Evolutionary conservation across 2,888 invertebrate species (phyloP), one percentile per base, ranked within the genome.

Genomic region (Homarus gammarus): DNA sequence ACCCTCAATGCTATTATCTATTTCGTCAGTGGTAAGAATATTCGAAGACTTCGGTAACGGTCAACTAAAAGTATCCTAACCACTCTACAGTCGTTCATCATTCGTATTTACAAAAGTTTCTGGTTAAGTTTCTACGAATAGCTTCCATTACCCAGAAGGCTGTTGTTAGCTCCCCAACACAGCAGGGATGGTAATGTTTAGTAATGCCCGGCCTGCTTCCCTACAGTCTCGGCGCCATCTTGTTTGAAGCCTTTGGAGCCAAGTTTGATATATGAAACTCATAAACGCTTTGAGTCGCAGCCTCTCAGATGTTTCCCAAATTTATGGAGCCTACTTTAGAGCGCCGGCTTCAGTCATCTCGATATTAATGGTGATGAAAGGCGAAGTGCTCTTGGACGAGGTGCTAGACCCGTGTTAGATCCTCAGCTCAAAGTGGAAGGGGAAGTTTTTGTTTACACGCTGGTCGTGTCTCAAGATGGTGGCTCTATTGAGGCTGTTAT

Each of bases 211-310:
- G 10, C 33, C 44, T 33, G 51, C 36, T 64, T 77, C 70, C 68
- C 33, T 61, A 44, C 79, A 33, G 78, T 79, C 86, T 78, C 86
- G 70, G 12, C 78, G 86, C 86, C 86, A 86, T 86, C 86, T 86
- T 86, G 86, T 70, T 79, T 79, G 70, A 86, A 78, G 85, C 86
- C 86, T 70, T 86, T 86, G 70, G 86, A 75, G 49, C 64, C 84
- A 85, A 85, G 84, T 85, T 85, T 85, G 84, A 85, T 85, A 85
- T 85, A 85, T 77, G 84, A 85, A 85, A 85, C 84, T 85, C 84
- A 85, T 85, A 85, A 85, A 64, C 84, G 84, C 84, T 85, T 85
- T 85, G 84, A 77, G 77, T 85, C 77, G 77, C 84, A 77, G 64
- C 75, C 61, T 77, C 84, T 85, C 84, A 85, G 84, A 85, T 85